A percentile compares a stretch with the other conserved stretches of the same genome.
Evolutionary conservation across 2,888 invertebrate species (phyloP).

Genomic region (Microctonus aethiopoides): DNA sequence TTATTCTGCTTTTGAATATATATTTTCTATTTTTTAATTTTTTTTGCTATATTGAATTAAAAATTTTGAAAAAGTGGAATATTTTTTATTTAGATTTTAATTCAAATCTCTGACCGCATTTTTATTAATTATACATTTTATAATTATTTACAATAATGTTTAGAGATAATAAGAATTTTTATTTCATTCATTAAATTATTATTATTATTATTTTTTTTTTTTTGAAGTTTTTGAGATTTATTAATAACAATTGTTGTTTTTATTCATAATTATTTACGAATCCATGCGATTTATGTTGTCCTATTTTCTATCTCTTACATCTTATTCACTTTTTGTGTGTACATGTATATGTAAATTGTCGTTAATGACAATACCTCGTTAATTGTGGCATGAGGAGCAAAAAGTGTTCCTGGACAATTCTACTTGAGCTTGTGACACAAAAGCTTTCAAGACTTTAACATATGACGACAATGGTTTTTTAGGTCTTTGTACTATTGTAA

Average conservation of each 20-base stretch:
- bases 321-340: not conserved
- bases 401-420: not conserved
- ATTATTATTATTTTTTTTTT: too few species aligned
- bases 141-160: not conserved
- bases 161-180: not conserved
- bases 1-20: too few species aligned
- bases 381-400: constrained; percentile 45
- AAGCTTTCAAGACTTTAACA: not conserved
- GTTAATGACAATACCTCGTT: constrained; percentile 49
- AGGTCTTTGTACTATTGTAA: not conserved
- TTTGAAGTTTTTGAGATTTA: too few species aligned
- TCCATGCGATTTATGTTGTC: not conserved
- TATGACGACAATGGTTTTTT: not conserved
- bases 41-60: too few species aligned
- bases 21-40: too few species aligned
- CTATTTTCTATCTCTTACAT: too few species aligned
- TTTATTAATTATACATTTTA: not conserved
- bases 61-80: too few species aligned
- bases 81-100: not conserved
- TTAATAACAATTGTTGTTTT: too few species aligned
- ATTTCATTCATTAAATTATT: constrained; percentile 3
- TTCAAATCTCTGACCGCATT: not conserved
- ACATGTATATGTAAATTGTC: not conserved
- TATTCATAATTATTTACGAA: too few species aligned
- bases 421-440: not conserved